Evolutionary conservation across 2,113 vertebrate species (phyloP), one percentile per base, ranked within the genome.

Genomic region (Ochotona curzoniae): DNA sequence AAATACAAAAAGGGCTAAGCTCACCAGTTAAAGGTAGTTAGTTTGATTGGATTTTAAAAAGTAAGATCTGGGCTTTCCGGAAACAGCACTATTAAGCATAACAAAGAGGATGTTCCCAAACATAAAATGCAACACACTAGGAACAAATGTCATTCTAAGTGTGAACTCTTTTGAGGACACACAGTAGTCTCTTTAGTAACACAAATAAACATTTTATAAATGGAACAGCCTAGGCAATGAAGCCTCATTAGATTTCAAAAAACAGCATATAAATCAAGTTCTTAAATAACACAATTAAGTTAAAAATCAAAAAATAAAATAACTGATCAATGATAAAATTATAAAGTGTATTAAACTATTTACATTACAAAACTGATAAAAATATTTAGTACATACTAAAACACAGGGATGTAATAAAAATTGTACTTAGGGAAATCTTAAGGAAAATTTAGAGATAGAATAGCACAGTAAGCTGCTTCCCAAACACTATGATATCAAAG

Each of bases 151-250:
- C 20, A 64, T 63, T 73, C 38, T 79, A 67, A 69, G 51, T 35
- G 44, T 60, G 71, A n/a, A 18, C 75, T 84, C 26, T 73, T 12
- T 4, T 70, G 4, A 51, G 23, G 93, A 66, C n/a, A 74, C 5
- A 87, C n/a, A n/a, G n/a, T 0, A 44, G 26, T 94, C 32, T 94
- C 70, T 32, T 90, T 38, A 92, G 84, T 32, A 86, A 86, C 28
- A 47, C 26, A 69, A 9, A 67, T 80, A 35, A 94, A 78, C 44
- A 90, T 86, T 86, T 88, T 44, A 47, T 92, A 90, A 96, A 83
- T 83, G 30, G 15, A 86, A 61, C 12, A 66, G 20, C 73, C 18
- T 49, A 70, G 23, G 38, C 32, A 30, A 80, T 51, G 4, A 87
- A 91, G 44, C 75, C 38, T 91, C 32, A 88, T 30, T 12, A 89